Evolutionary conservation across 2,113 vertebrate species (phyloP), one percentile per base, ranked within the genome.

Genomic region (Mormyrus iriodes): DNA sequence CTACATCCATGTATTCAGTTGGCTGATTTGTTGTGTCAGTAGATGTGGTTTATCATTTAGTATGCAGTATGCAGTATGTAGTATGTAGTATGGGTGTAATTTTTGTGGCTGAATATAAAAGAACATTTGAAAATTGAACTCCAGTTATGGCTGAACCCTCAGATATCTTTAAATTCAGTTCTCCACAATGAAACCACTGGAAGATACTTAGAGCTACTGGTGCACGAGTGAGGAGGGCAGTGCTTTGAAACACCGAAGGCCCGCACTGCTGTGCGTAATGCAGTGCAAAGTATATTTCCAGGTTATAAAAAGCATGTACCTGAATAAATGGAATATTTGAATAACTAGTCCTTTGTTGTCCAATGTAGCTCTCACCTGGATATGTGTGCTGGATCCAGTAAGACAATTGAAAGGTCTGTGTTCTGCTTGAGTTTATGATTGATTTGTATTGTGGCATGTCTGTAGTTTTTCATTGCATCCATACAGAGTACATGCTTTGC

Each of bases 301-400:
- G 73, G 15, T 42, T 35, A 79, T 35, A 79, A 76, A 76, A 39
- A 42, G 35, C 73, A 79, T 79, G 31, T 79, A 12, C 39, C 19
- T 79, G 73, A 39, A 83, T 83, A 44, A 83, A 83, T 24, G 19
- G 35, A 84, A 48, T 46, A 84, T 48, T 24, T 84, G 82, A 84
- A 84, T 84, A 84, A 84, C 82, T 44, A 55, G 85, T 86, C 85
- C 85, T 86, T 86, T 86, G 85, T 86, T 86, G 85, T 86, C 85
- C 85, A 86, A 86, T 53, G 51, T 86, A 86, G 85, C 85, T 86
- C 27, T 53, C 49, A 86, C 85, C 51, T 86, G 85, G 85, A 86
- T 86, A 55, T 86, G 85, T 86, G 85, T 86, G 85, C 51, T 86
- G 85, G 85, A 86, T 48, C 85, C 49, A 86, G 51, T 86, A 86